Evolutionary conservation across 53 echinoderm and acorn worm species (phyloP), one percentile per base, ranked within the genome.

Genomic region (Stichopus horrens): DNA sequence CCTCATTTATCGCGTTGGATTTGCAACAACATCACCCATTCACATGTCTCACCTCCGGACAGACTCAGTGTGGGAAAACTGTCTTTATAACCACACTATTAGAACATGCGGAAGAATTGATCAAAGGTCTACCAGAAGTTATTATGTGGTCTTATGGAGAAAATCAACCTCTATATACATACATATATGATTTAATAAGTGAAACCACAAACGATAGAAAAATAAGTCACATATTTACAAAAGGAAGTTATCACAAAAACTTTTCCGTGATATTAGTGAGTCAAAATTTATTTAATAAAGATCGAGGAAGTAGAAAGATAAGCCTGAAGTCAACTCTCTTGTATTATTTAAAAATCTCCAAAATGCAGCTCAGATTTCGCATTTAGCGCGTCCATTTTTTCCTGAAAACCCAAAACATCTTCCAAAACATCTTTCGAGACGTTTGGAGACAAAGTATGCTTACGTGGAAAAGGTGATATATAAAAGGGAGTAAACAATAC

Each of bases 81-180:
- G 83, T 90, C 52, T 93, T 93, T 86, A 88, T 93, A 9, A 86
- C 84, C 14, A 59, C 87, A 52, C 58, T 94, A 21, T 56, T 92
- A 5, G 60, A 85, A 11, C 88, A 91, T 6, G 86, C 76, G 53
- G 83, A 76, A 23, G 51, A 77, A 5, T 8, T 90, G 57, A 90
- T 94, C 52, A 79, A 91, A 55, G 89, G 90, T 20, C 85, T 88
- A 16, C 86, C 88, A 22, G 58, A 90, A 9, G 90, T 92, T 74
- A 92, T 96, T n/a, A 22, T 93, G 21, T 95, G 92, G 93, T 95
- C 92, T 89, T 95, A 90, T 81, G 92, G 90, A 19, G 93, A 93
- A 90, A 93, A 93, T 82, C 95, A 95, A 60, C 55, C 65, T 66
- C 88, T 86, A 4, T 95, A 93, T 88, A 89, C 19, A 52, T 52